Evolutionary conservation across 2,888 invertebrate species (phyloP), one percentile per base, ranked within the genome.

Genomic region (Drosophila tripunctata): DNA sequence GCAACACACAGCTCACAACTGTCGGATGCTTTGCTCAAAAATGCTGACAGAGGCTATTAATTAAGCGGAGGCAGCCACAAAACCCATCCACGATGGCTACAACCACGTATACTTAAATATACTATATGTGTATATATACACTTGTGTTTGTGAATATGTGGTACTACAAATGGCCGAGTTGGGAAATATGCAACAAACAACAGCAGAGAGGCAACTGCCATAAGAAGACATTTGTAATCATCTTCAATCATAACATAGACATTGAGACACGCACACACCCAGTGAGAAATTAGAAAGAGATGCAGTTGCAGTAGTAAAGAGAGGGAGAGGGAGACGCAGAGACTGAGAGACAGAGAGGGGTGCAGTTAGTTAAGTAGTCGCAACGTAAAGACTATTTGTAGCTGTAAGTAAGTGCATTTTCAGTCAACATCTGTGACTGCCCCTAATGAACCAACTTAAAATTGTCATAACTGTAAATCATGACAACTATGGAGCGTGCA

Each of bases 391-490:
- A 57, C 38, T 44, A 58, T 75, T 52, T 58, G 67, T 62, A 48
- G 65, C 41, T 75, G 51, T 63, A 51, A 47, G 40, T 50, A 44
- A 56, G 48, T 56, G 60, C 78, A 60, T 38, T 43, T 48, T 52
- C 35, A 56, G 63, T 38, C 72, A 50, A 22, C 36, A 55, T 55
- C 52, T 61, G 43, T 31, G 63, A n/a, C 43, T 54, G 66, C 41
- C 67, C 57, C 84, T 88, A 88, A 81, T 88, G 88, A 81, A 81
- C 84, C 88, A 79, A 88, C 88, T 81, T 88, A 88, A 81, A 88
- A 81, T 83, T 81, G 88, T 83, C 84, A 75, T 81, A 81, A 83
- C 81, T 88, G 88, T 88, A 79, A 79, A 86, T 86, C 88, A 81
- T 83, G 87, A 75, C 65, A 79, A 68, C 68, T 69, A 67, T 68